Conservation (phyloP, 2,888 invertebrate species). For the Ochlodes sylvanus region DNA sequence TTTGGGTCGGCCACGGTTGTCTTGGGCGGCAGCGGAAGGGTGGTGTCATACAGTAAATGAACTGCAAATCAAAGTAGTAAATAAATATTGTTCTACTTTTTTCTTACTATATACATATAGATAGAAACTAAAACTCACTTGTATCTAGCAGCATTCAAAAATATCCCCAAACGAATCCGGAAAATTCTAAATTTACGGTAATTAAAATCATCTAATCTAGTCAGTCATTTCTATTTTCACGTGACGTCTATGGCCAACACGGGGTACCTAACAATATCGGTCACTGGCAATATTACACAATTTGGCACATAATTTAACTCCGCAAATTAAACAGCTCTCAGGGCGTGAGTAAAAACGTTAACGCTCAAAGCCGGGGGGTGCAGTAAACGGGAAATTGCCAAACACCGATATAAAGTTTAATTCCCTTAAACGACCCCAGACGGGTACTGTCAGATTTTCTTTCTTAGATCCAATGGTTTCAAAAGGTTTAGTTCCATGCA, state of each 20-base stretch:
- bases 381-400: slow-evolving; percentile 26
- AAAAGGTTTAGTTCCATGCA: too few relatives aligned
- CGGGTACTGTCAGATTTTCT: slow-evolving; percentile 15
- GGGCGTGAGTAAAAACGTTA: slow-evolving; percentile 35
- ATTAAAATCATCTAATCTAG: too few relatives aligned
- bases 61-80: too few relatives aligned
- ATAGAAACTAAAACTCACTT: too few relatives aligned
- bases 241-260: background rate
- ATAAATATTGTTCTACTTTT: too few relatives aligned
- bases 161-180: too few relatives aligned
- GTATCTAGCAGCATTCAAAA: too few relatives aligned
- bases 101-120: too few relatives aligned
- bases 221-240: background rate
- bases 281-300: slow-evolving; percentile 32
- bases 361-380: slow-evolving; percentile 28
- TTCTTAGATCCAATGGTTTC: slow-evolving; percentile 7
- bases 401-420: slow-evolving; percentile 38
- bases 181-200: too few relatives aligned
- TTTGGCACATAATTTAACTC: slow-evolving; percentile 39
- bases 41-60: too few relatives aligned
- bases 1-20: too few relatives aligned
- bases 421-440: slow-evolving; percentile 35
- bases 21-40: too few relatives aligned
- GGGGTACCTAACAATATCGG: slow-evolving; percentile 21
- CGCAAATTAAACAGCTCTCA: slow-evolving; percentile 36